phyloP scores from a whole-genome alignment of 2,888 invertebrate species.

The Poecilus cupreus region DNA sequence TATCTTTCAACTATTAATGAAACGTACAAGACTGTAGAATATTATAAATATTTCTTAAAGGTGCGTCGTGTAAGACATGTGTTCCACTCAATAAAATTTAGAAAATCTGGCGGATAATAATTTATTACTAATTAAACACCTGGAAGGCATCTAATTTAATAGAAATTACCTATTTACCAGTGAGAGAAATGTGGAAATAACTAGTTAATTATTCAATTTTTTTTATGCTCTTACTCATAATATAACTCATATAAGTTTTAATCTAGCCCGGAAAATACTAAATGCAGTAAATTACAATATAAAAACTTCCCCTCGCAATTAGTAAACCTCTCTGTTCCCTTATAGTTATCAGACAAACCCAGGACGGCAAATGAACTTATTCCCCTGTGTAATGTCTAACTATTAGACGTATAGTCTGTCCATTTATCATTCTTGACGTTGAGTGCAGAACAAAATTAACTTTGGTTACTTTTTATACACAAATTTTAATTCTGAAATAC shows the following conservation, averaged over 20 bases:
- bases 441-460: no score
- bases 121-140: neutral
- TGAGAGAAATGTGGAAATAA: neutral
- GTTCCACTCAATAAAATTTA: constrained; percentile 14
- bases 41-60: neutral
- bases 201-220: neutral
- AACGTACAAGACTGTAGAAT: neutral
- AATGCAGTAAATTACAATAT: neutral
- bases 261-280: neutral
- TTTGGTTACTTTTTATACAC: no score
- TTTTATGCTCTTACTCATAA: neutral
- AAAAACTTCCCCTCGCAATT: constrained; percentile 5
- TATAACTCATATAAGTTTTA: neutral
- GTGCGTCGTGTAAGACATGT: neutral
- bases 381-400: constrained; percentile 1
- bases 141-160: neutral
- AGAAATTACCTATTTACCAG: neutral
- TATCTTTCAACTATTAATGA: constrained; percentile 10
- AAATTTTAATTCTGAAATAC: no score
- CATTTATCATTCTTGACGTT: neutral
- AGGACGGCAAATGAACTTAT: constrained; percentile 19
- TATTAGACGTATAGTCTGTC: neutral
- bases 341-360: constrained; percentile 12
- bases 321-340: neutral
- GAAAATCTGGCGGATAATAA: neutral